Percentiles rank a stretch among this genome's conserved stretches.
Conservation (phyloP, 30 jellyfish, hydroid and myxozoan genomes). For the Aurelia aurita complex sp. Pacific region DNA sequence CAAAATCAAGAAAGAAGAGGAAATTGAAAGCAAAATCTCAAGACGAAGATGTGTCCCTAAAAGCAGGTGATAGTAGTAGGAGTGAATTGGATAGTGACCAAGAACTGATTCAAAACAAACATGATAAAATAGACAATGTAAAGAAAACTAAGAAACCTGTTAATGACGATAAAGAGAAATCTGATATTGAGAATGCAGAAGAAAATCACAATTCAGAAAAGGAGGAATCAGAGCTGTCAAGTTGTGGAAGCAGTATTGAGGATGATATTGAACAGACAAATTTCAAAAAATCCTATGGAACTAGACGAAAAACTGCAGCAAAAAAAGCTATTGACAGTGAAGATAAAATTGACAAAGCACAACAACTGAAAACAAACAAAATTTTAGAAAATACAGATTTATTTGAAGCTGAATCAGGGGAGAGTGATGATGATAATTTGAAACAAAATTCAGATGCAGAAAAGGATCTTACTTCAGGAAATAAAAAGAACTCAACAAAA, state of each 20-base stretch:
- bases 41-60: not conserved
- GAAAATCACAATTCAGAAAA: not conserved
- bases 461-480: not conserved
- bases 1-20: not conserved
- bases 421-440: constrained; percentile 9
- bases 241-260: not conserved
- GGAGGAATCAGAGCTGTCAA: constrained; percentile 3
- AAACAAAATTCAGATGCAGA: not conserved
- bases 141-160: not conserved
- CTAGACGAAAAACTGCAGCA: constrained; percentile 30
- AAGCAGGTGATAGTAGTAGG: not conserved
- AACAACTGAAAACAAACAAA: constrained; percentile 13
- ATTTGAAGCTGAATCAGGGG: constrained; percentile 52
- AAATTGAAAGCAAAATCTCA: not conserved
- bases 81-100: no score
- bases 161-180: not conserved
- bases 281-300: constrained; percentile 10
- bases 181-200: not conserved
- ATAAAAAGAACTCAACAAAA: not conserved
- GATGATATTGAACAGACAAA: not conserved
- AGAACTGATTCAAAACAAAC: no score
- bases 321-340: not conserved
- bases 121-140: not conserved
- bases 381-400: constrained; percentile 25
- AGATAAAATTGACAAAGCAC: constrained; percentile 23